Percentiles rank a stretch among this genome's conserved stretches.
These are phyloP conservation scores for Leptinotarsa tumamoca DNA, from an alignment of 2,888 invertebrate genomes.

Conservation along the genomic window DNA sequence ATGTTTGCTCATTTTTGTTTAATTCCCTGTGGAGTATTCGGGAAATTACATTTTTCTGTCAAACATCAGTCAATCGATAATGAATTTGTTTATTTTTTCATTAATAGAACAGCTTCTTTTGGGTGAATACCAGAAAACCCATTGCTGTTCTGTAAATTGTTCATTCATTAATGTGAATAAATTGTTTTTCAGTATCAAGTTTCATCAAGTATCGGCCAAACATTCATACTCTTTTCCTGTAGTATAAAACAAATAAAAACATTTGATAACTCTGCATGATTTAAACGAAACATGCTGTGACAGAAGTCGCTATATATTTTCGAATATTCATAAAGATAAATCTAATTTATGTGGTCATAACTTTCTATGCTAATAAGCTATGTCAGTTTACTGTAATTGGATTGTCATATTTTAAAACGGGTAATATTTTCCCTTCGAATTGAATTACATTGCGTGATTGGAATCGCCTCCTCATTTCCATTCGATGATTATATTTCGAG, in stretches of 20 bases:
- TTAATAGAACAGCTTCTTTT: too few relatives aligned
- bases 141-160: too few relatives aligned
- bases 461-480: constrained; percentile 21
- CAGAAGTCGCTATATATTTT: constrained; percentile 59
- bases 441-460: constrained; percentile 35
- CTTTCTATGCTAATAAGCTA: constrained; percentile 59
- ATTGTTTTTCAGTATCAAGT: too few relatives aligned
- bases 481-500: constrained; percentile 21
- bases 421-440: constrained; percentile 36
- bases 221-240: neutral
- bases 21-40: too few relatives aligned
- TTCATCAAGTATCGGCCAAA: neutral
- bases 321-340: constrained; percentile 62
- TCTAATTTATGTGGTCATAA: constrained; percentile 60
- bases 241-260: constrained; percentile 39
- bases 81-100: too few relatives aligned
- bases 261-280: constrained; percentile 55
- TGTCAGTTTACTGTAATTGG: constrained; percentile 61
- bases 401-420: constrained; percentile 56
- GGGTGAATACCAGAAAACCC: too few relatives aligned
- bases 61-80: too few relatives aligned
- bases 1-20: too few relatives aligned
- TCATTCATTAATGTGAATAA: too few relatives aligned
- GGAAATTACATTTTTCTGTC: too few relatives aligned
- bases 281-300: constrained; percentile 56